phyloP scores from a whole-genome alignment of 2,113 vertebrate species.

The Periophthalmus modestus region DNA sequence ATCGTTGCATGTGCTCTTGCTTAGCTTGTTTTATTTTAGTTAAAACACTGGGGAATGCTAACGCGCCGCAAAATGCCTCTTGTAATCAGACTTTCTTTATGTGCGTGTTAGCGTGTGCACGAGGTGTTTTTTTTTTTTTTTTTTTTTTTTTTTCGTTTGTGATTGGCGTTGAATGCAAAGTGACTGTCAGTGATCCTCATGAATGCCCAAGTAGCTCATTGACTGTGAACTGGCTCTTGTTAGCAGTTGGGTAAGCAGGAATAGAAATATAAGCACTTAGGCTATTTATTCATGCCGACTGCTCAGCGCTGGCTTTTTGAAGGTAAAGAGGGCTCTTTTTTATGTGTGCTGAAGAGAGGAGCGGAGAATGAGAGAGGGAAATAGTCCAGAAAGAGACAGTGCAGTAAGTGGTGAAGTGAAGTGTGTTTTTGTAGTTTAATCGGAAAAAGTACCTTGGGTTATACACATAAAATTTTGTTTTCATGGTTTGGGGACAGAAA shows the following conservation, averaged over 20 bases:
- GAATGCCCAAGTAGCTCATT: conserved; percentile 81
- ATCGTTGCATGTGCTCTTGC: conserved; percentile 57
- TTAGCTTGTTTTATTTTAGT: conserved; percentile 64
- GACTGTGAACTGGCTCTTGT: conserved; percentile 81
- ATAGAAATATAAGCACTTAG: conserved; percentile 79
- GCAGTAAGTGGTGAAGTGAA: conserved; percentile 23
- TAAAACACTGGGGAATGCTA: conserved; percentile 65
- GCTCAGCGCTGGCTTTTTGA: conserved; percentile 66
- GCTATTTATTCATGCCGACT: conserved; percentile 75
- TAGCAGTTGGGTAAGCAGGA: conserved; percentile 79
- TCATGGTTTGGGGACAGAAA: neutral
- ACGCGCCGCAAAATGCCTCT: conserved; percentile 66
- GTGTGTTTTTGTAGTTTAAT: conserved; percentile 37
- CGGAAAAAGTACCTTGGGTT: conserved; percentile 17
- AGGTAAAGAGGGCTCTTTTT: conserved; percentile 65
- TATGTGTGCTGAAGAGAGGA: conserved; percentile 24
- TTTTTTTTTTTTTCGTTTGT: conserved; percentile 62
- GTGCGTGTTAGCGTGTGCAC: conserved; percentile 51
- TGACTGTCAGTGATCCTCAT: conserved; percentile 80
- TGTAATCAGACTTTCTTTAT: conserved; percentile 71
- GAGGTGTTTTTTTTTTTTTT: conserved; percentile 39
- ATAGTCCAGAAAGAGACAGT: conserved; percentile 33
- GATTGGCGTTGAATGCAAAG: conserved; percentile 81
- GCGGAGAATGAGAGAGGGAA: conserved; percentile 16
- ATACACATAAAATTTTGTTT: neutral